Evolutionary conservation across 2,888 invertebrate genomes (phyloP).

Genomic region (Rutpela maculata): DNA sequence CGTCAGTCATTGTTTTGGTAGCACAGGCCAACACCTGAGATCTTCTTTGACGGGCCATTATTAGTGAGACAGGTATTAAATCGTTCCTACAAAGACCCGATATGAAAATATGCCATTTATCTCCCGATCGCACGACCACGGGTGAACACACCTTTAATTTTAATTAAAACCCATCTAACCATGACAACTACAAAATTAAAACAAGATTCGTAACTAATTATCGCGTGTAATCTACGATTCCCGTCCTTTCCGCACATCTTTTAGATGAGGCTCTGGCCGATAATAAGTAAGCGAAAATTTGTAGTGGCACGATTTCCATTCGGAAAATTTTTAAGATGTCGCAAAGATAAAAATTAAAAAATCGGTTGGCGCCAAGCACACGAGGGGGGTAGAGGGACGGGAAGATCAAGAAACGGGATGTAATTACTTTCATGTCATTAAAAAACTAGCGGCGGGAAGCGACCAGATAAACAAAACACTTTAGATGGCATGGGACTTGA

Average conservation of each 20-base stretch:
- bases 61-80: conserved; percentile 22
- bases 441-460: too few relatives aligned
- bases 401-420: too few relatives aligned
- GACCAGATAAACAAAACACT: too few relatives aligned
- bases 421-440: too few relatives aligned
- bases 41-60: conserved; percentile 23
- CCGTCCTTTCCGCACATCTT: conserved; percentile 39
- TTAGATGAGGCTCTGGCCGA: neutral
- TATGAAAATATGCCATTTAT: conserved; percentile 32
- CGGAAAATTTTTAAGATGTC: too few relatives aligned
- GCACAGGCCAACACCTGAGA: conserved; percentile 26
- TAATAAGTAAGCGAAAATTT: neutral
- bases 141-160: conserved; percentile 44
- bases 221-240: conserved; percentile 14
- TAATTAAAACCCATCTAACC: conserved; percentile 42
- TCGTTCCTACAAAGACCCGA: conserved; percentile 5
- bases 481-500: too few relatives aligned
- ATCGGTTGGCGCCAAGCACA: too few relatives aligned
- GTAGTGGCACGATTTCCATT: too few relatives aligned
- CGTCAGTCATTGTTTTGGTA: conserved; percentile 25
- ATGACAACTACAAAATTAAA: conserved; percentile 42
- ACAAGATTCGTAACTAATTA: conserved; percentile 41
- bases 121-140: conserved; percentile 26
- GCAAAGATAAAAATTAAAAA: too few relatives aligned
- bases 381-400: too few relatives aligned